Evolutionary conservation across 2,113 vertebrate species (phyloP), one percentile per base, ranked within the genome.

Genomic region (Periophthalmus modestus): DNA sequence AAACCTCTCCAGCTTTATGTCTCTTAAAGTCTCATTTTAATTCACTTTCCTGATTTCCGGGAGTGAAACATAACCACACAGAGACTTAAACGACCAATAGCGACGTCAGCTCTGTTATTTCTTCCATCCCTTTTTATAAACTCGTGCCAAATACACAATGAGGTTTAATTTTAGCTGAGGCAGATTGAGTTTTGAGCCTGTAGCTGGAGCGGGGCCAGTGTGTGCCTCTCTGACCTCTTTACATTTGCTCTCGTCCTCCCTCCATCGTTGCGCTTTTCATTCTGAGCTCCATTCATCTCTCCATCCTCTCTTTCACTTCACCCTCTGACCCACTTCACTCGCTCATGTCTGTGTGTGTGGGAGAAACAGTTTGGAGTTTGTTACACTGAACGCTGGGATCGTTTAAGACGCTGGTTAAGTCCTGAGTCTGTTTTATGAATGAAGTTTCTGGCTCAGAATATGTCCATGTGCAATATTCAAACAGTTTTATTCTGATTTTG

Each of bases 301-400:
- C 77, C 82, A 71, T 82, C 87, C 79, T 68, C 77, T 78, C 55
- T 75, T 86, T 87, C 82, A 88, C 76, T 84, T 74, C 73, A 10
- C 84, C 87, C 89, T 88, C 85, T 92, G 90, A 92, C 90, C 90
- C 79, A 91, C 75, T 92, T 91, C 89, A 90, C 87, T 89, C 78
- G 82, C 82, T 81, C 82, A 87, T 67, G 85, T 87, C 85, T 75
- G 77, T 75, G 78, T 55, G 73, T 73, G 80, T 67, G 80, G 55
- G 61, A 71, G 16, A 73, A 48, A 80, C 70, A 74, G 57, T 54
- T 36, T 4, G 66, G 73, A 71, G 76, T n/a, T n/a, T n/a, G 58
- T 57, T 57, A 43, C 68, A 77, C n/a, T 21, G 19, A 68, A 28
- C 47, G 58, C 81, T 74, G 79, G 71, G 66, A 77, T 69, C 66